Conservation (phyloP, 1,140 invertebrate species). For the Wasmannia auropunctata region DNA sequence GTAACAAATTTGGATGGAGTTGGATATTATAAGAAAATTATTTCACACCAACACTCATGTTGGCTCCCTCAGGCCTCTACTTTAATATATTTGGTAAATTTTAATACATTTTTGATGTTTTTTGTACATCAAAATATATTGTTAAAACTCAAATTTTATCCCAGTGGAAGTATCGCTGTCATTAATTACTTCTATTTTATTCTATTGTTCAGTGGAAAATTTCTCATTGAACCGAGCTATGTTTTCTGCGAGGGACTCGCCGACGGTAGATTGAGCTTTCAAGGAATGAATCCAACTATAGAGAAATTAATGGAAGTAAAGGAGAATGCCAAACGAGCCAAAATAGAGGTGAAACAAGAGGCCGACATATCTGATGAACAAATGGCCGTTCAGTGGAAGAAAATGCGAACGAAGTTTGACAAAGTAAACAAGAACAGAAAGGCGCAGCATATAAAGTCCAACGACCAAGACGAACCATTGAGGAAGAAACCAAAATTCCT, state of each 20-base stretch:
- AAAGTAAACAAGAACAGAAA: slow-evolving; percentile 75
- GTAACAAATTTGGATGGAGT: no score
- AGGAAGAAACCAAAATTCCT: slow-evolving; percentile 80
- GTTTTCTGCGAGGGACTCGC: slow-evolving; percentile 90
- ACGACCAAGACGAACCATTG: slow-evolving; percentile 64
- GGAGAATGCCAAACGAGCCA: slow-evolving; percentile 79
- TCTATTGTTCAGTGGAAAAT: slow-evolving; percentile 88
- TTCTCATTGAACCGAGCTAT: slow-evolving; percentile 91
- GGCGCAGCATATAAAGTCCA: slow-evolving; percentile 54
- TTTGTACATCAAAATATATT: not conserved
- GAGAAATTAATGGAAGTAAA: slow-evolving; percentile 90
- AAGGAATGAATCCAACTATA: slow-evolving; percentile 95
- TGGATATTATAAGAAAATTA: no score
- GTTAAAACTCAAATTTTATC: slow-evolving; percentile 1
- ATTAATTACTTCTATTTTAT: slow-evolving; percentile 57
- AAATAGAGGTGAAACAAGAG: slow-evolving; percentile 84
- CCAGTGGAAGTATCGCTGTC: not conserved
- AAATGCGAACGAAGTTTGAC: slow-evolving; percentile 78
- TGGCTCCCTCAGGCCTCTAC: no score
- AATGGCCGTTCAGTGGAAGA: slow-evolving; percentile 87
- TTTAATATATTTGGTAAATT: no score
- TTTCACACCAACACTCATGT: no score
- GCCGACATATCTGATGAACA: slow-evolving; percentile 90
- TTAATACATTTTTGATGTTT: not conserved
- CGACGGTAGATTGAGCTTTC: slow-evolving; percentile 93